Percentiles rank a stretch among this genome's conserved stretches.
Conservation (phyloP, 1,140 invertebrate genomes). For the Idris sp. region DNA sequence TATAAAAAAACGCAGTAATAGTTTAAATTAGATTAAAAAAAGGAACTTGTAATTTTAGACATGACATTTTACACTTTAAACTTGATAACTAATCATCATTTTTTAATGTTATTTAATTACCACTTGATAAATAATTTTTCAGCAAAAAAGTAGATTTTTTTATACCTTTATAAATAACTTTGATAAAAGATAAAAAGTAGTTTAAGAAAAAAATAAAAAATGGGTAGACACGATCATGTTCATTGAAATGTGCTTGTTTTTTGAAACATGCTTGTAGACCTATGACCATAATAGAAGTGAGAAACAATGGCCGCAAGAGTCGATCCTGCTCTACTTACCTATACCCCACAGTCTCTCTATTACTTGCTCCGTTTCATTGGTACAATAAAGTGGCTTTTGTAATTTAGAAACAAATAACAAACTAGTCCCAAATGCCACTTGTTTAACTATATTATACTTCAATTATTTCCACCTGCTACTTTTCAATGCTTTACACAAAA, state of each 20-base stretch:
- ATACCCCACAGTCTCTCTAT: slow-evolving; percentile 69
- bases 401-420: slow-evolving; percentile 28
- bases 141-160: too few relatives aligned
- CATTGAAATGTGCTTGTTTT: slow-evolving; percentile 53
- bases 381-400: slow-evolving; percentile 55
- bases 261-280: slow-evolving; percentile 66
- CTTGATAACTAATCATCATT: too few relatives aligned
- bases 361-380: slow-evolving; percentile 67
- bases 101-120: too few relatives aligned
- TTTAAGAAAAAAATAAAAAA: not conserved
- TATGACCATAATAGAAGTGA: slow-evolving; percentile 67
- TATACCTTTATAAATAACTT: too few relatives aligned
- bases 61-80: too few relatives aligned
- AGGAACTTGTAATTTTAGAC: too few relatives aligned
- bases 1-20: too few relatives aligned
- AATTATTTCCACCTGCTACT: slow-evolving; percentile 21
- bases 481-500: slow-evolving; percentile 42
- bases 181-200: too few relatives aligned
- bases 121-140: too few relatives aligned
- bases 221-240: slow-evolving; percentile 2
- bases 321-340: slow-evolving; percentile 67
- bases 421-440: slow-evolving; percentile 29
- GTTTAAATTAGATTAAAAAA: too few relatives aligned
- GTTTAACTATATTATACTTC: slow-evolving; percentile 13
- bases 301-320: slow-evolving; percentile 65